These are phyloP conservation scores for Pseudopipra pipra DNA, from an alignment of 2,113 vertebrate genomes.

Conservation along the genomic window DNA sequence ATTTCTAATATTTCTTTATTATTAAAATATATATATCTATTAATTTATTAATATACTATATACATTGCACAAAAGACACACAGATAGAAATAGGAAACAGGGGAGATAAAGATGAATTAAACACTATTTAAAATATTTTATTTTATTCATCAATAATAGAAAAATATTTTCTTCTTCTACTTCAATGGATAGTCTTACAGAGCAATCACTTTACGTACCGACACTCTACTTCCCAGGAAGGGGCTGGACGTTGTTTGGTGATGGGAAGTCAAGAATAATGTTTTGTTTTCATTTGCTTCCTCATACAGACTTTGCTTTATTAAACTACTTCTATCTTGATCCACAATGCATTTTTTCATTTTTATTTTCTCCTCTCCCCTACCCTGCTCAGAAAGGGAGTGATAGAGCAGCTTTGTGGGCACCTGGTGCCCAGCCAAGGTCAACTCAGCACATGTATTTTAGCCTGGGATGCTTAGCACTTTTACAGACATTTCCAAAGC, in stretches of 20 bases:
- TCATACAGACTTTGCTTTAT: background rate
- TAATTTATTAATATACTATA: background rate
- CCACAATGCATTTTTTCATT: accelerated
- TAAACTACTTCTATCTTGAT: background rate
- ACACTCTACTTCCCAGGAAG: background rate
- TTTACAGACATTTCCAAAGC: background rate
- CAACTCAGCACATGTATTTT: background rate
- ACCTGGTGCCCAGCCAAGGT: background rate
- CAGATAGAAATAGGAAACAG: background rate
- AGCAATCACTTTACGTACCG: background rate
- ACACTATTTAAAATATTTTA: background rate
- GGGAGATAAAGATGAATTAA: background rate
- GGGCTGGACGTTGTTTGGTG: background rate
- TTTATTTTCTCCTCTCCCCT: background rate
- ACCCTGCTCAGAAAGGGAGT: background rate
- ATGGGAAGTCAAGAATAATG: background rate
- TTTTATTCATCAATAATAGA: background rate
- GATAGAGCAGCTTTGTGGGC: background rate
- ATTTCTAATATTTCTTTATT: background rate
- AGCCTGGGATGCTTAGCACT: background rate
- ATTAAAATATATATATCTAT: background rate
- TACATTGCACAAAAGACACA: background rate
- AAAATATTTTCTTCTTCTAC: background rate
- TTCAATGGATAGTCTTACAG: background rate
- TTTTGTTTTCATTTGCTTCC: background rate